These are phyloP conservation scores for Lithobates pipiens DNA, from an alignment of 2,797 vertebrate species.

Conservation along the genomic window DNA sequence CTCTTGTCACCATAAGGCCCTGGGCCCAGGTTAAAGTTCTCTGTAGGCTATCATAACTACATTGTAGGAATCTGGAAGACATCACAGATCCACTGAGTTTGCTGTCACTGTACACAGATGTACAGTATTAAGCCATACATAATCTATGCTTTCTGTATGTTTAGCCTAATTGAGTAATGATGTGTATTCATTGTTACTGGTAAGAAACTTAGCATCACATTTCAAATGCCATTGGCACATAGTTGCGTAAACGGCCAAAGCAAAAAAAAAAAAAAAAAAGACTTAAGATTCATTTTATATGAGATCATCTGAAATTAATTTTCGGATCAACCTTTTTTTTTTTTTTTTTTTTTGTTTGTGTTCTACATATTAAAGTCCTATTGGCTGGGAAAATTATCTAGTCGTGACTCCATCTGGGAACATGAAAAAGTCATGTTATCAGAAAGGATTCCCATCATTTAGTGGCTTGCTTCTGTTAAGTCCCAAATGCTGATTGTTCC, in stretches of 20 bases:
- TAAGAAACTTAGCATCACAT: not conserved
- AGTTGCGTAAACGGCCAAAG: slow-evolving; percentile 1
- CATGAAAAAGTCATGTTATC: slow-evolving; percentile 51
- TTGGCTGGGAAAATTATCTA: slow-evolving; percentile 55
- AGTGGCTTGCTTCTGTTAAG: slow-evolving; percentile 47
- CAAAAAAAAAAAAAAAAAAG: not conserved
- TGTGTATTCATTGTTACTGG: not conserved
- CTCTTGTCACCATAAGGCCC: no score
- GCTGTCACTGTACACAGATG: no score
- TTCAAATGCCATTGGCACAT: not conserved
- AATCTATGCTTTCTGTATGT: no score
- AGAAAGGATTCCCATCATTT: slow-evolving; percentile 55
- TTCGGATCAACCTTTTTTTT: slow-evolving; percentile 14
- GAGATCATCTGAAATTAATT: slow-evolving; percentile 17
- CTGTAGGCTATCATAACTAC: no score
- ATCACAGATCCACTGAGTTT: no score
- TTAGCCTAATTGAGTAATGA: no score
- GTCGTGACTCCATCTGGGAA: slow-evolving; percentile 58
- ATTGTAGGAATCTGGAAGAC: no score
- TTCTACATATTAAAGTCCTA: slow-evolving; percentile 26
- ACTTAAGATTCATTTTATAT: slow-evolving; percentile 21
- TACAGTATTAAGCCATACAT: no score
- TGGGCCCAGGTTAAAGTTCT: no score
- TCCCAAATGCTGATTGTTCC: slow-evolving; percentile 57
- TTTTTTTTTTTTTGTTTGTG: slow-evolving; percentile 36